phyloP scores from a whole-genome alignment of 2,888 invertebrate species.

The Torymus texanus region DNA sequence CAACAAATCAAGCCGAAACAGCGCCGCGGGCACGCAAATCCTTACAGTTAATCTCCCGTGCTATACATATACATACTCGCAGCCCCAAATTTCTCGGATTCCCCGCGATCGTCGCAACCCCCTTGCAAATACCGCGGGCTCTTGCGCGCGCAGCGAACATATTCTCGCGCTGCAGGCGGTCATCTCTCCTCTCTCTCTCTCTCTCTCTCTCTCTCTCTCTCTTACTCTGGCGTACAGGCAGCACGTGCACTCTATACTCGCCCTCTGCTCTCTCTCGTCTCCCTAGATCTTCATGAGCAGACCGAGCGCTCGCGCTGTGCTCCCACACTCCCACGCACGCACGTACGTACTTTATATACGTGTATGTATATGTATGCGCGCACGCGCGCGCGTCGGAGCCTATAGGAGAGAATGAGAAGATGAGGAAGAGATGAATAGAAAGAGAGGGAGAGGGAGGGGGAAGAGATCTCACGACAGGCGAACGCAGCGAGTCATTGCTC shows the following conservation, averaged over 20 bases:
- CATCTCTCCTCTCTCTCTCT: constrained; percentile 22
- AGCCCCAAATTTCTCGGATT: constrained; percentile 44
- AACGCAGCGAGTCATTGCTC: constrained; percentile 56
- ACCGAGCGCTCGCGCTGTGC: constrained; percentile 33
- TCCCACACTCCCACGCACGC: constrained; percentile 51
- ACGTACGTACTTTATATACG: not conserved
- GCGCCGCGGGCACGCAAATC: not conserved
- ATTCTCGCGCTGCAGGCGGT: constrained; percentile 50
- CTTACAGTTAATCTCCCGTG: constrained; percentile 6
- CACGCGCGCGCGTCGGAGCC: not conserved
- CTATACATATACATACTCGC: too few relatives aligned
- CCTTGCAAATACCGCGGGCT: constrained; percentile 32
- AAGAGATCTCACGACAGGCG: constrained; percentile 55
- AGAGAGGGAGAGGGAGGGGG: constrained; percentile 39
- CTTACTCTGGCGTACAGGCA: not conserved
- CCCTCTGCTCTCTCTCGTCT: constrained; percentile 1
- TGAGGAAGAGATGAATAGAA: constrained; percentile 34
- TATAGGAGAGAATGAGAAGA: constrained; percentile 25
- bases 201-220: not conserved
- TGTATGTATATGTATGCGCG: not conserved
- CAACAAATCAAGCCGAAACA: constrained; percentile 18
- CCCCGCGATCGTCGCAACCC: constrained; percentile 16
- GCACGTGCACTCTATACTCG: not conserved
- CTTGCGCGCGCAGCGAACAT: constrained; percentile 29
- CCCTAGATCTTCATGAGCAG: constrained; percentile 40